Percentiles rank a stretch among this genome's conserved stretches.
Evolutionary conservation across 2,113 vertebrate genomes (phyloP).

Genomic region (Sceloporus undulatus): DNA sequence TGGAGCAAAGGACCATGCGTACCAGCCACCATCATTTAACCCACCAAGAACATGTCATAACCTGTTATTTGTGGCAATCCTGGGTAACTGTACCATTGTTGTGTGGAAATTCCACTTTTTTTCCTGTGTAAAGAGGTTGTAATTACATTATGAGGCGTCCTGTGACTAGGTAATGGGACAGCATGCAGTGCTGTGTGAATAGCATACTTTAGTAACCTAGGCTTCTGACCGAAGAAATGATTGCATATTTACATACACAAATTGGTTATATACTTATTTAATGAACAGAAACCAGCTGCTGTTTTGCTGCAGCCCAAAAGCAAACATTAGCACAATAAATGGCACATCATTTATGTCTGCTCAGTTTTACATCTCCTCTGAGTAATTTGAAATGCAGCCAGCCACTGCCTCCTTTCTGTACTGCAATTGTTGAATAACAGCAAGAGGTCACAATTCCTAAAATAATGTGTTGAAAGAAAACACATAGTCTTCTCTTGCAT

Average conservation of each 20-base stretch:
- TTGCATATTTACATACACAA: conserved; percentile 34
- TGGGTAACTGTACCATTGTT: conserved; percentile 50
- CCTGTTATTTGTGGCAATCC: conserved; percentile 50
- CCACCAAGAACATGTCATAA: conserved; percentile 56
- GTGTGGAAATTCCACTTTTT: conserved; percentile 8
- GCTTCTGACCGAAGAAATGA: conserved; percentile 30
- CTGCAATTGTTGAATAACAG: neutral
- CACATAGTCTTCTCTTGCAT: rapidly evolving
- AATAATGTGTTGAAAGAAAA: rapidly evolving
- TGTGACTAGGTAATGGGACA: neutral
- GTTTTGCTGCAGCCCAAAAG: conserved; percentile 45
- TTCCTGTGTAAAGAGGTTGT: conserved; percentile 29
- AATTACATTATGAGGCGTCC: conserved; percentile 33
- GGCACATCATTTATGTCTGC: conserved; percentile 13
- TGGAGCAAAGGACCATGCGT: neutral
- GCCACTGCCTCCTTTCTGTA: neutral
- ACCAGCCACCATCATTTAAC: conserved; percentile 40
- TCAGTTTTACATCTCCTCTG: conserved; percentile 17
- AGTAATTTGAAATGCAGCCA: conserved; percentile 31
- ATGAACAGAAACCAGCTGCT: conserved; percentile 55
- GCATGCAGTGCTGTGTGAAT: neutral
- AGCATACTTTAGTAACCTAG: conserved; percentile 1
- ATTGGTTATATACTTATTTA: neutral
- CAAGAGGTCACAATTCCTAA: rapidly evolving
- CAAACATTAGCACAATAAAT: conserved; percentile 56